Evolutionary conservation across 2,797 vertebrate species (phyloP).

Genomic region (Hydrolagus colliei): DNA sequence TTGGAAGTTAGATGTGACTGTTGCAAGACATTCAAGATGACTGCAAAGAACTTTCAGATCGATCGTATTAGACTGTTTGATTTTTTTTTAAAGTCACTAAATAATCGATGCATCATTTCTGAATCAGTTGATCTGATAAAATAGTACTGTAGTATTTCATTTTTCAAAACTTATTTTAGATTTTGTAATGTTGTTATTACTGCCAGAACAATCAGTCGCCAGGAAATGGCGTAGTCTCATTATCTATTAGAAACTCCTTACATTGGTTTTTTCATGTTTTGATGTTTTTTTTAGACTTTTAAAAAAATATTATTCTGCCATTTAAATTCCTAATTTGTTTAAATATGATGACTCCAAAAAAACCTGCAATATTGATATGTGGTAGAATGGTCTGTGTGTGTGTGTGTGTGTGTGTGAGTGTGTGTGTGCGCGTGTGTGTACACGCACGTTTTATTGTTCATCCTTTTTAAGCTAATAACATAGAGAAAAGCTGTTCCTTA

Average conservation of each 20-base stretch:
- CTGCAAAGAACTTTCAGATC: background rate
- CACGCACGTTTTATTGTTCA: background rate
- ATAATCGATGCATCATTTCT: background rate
- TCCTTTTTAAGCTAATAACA: background rate
- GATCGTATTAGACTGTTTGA: conserved; percentile 2
- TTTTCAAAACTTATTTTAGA: conserved; percentile 1
- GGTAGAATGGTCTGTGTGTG: conserved; percentile 4
- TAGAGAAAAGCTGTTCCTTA: conserved; percentile 7
- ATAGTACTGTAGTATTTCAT: background rate
- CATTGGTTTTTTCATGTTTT: conserved; percentile 9
- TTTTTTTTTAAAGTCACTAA: background rate
- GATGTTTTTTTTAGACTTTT: conserved; percentile 22
- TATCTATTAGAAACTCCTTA: background rate
- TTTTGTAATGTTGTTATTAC: background rate
- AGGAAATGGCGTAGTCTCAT: background rate
- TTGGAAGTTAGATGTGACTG: background rate
- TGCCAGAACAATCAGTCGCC: background rate
- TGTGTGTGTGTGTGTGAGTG: background rate
- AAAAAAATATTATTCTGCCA: background rate
- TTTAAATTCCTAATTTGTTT: background rate
- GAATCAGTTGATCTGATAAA: conserved; percentile 1
- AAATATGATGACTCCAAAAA: background rate
- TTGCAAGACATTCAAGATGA: background rate
- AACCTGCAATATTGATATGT: background rate
- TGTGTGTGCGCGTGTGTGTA: background rate